Evolutionary conservation across 1,140 invertebrate species (phyloP).

Genomic region (Ceratina japonica): DNA sequence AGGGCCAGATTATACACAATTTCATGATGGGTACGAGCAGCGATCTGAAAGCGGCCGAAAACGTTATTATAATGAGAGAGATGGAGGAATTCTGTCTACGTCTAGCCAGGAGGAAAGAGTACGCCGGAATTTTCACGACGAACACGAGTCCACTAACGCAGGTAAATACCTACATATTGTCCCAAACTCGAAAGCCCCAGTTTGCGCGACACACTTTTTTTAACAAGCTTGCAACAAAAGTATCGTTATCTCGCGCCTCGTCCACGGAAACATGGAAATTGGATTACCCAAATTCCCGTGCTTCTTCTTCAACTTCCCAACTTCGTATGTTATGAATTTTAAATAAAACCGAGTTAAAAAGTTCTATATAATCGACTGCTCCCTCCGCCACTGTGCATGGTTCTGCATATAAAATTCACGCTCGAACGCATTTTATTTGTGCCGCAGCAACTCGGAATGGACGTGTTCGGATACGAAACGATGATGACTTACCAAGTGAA

Average conservation of each 20-base stretch:
- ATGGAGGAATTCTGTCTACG: constrained; percentile 88
- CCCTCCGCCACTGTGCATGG: too few species aligned
- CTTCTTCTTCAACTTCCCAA: background rate
- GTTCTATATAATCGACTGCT: background rate
- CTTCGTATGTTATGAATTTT: background rate
- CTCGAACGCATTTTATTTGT: background rate
- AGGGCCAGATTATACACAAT: constrained; percentile 87
- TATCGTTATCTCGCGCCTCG: background rate
- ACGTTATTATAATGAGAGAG: constrained; percentile 87
- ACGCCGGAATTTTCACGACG: constrained; percentile 89
- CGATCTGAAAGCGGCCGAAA: constrained; percentile 84
- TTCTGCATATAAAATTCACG: too few species aligned
- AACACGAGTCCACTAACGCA: constrained; percentile 92
- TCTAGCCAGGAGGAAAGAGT: constrained; percentile 83
- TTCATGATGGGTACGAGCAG: constrained; percentile 91
- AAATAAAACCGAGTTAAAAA: background rate
- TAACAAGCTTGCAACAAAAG: background rate
- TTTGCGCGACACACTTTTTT: background rate
- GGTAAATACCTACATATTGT: constrained; percentile 75
- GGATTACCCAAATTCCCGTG: background rate
- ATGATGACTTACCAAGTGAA: constrained; percentile 90
- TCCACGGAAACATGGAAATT: background rate
- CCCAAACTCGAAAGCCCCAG: too few species aligned
- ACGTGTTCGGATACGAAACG: constrained; percentile 89
- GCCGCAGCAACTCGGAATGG: constrained; percentile 88